phyloP scores from a whole-genome alignment of 1,140 invertebrate species.

The Metaphire vulgaris region DNA sequence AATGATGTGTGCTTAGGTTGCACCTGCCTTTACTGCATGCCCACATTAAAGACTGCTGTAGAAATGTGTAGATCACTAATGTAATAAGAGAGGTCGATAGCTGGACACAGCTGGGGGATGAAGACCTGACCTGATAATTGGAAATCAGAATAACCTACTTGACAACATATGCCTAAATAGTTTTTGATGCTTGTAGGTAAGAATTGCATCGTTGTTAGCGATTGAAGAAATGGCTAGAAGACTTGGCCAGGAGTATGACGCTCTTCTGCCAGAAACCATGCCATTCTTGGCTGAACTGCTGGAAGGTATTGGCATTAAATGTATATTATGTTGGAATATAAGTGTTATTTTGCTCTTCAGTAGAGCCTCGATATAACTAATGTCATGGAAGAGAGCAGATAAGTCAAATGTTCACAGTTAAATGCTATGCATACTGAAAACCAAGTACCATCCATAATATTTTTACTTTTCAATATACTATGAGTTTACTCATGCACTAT shows the following conservation, averaged over 20 bases:
- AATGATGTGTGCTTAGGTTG: too few species aligned
- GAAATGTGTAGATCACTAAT: too few species aligned
- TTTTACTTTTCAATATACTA: not conserved
- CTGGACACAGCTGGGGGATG: too few species aligned
- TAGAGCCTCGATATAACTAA: too few species aligned
- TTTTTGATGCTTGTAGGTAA: too few species aligned
- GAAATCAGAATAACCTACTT: too few species aligned
- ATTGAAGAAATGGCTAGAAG: slow-evolving; percentile 48
- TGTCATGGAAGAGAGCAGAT: not conserved
- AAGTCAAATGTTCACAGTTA: not conserved
- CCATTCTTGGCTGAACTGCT: slow-evolving; percentile 56
- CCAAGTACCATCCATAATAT: not conserved
- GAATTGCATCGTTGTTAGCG: slow-evolving; percentile 46
- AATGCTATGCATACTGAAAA: not conserved
- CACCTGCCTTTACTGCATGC: too few species aligned
- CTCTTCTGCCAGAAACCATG: slow-evolving; percentile 53
- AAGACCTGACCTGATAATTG: too few species aligned
- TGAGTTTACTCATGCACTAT: not conserved
- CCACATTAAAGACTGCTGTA: too few species aligned
- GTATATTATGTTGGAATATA: not conserved
- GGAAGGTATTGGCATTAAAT: slow-evolving; percentile 44
- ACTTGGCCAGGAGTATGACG: slow-evolving; percentile 52
- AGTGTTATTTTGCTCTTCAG: too few species aligned
- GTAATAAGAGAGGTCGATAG: too few species aligned
- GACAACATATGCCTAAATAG: too few species aligned